These are phyloP conservation scores for Rhinoraja longicauda DNA, from an alignment of 2,797 vertebrate genomes.

Conservation along the genomic window DNA sequence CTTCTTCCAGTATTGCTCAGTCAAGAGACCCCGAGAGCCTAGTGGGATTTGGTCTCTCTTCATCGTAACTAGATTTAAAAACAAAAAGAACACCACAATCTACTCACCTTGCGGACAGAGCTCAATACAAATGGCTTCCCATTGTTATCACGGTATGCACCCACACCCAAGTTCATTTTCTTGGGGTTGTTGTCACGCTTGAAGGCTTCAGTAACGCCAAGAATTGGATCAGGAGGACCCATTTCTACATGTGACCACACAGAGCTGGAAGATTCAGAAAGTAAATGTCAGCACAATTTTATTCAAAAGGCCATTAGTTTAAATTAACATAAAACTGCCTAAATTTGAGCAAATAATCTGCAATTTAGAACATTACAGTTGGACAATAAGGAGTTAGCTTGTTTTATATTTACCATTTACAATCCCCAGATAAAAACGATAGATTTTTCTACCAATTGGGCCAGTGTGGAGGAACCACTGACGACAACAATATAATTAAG, in stretches of 20 bases:
- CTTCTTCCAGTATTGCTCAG: not conserved
- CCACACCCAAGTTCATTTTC: constrained; percentile 97
- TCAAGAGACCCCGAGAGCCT: not conserved
- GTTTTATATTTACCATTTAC: not conserved
- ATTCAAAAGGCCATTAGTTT: not conserved
- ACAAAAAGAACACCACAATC: not conserved
- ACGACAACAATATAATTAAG: not conserved
- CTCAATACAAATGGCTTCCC: constrained; percentile 88
- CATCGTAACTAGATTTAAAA: not conserved
- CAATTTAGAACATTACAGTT: not conserved
- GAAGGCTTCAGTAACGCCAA: constrained; percentile 91
- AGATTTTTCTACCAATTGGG: not conserved
- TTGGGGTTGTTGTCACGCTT: constrained; percentile 86
- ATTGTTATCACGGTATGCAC: constrained; percentile 88
- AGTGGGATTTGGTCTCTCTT: not conserved
- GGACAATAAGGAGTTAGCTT: not conserved
- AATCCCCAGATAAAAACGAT: not conserved
- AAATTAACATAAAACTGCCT: not conserved
- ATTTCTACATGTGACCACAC: constrained; percentile 95
- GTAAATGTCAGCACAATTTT: not conserved
- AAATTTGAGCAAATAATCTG: not conserved
- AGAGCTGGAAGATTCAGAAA: constrained; percentile 65
- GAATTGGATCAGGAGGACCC: constrained; percentile 94
- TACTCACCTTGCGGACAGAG: constrained; percentile 83
- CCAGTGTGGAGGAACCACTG: not conserved